Base-by-base conservation (phyloP, 2,888 invertebrate species). In the Cremastinae sp. region DNA sequence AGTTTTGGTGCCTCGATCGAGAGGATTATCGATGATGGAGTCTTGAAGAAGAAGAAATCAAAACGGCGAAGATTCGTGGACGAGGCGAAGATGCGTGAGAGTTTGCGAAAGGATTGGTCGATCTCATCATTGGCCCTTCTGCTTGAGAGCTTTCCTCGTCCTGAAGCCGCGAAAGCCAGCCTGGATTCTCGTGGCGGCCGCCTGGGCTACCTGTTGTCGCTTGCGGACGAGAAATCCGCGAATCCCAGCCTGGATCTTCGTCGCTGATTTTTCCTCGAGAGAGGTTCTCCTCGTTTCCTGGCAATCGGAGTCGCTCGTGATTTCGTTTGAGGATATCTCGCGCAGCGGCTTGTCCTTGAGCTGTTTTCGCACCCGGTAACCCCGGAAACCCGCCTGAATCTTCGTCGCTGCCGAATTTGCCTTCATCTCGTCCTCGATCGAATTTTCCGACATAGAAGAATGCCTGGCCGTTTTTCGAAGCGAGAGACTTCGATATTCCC, bases 181-280 rank as follows among this genome's bases (percentile, higher is more conserved):
- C 75, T 90, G 89, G 43, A 90, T 90, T 66, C 84, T 87, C 47
- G 87, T 87, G 0, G 90, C 90, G 0, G 90, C 90, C 2, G 83
- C 84, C 20, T 84, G 83, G 3, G 87, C 88, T 4, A 80, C 81
- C 79, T 91, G 90, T 71, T 91, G 91, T 64, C 91, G 87, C 82
- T 91, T 90, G 54, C 94, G 90, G 41, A 93, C 93, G 83, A 94
- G 91, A 85, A 92, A 94, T 1, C 94, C 94, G 75, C 94, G 91
- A 53, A 94, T 93, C 56, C 94, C 93, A 3, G 94, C 93, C 89
- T 94, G 94, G 80, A 94, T 94, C 82, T 92, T 92, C 1, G 92
- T 93, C 38, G 94, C 93, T 4, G 89, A 86, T 62, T 83, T 84
- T 41, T 86, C 88, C 71, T 86, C 86, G 20, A 86, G 78, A 1